phyloP scores from a whole-genome alignment of 2,113 vertebrate species.

The Xyrauchen texanus region DNA sequence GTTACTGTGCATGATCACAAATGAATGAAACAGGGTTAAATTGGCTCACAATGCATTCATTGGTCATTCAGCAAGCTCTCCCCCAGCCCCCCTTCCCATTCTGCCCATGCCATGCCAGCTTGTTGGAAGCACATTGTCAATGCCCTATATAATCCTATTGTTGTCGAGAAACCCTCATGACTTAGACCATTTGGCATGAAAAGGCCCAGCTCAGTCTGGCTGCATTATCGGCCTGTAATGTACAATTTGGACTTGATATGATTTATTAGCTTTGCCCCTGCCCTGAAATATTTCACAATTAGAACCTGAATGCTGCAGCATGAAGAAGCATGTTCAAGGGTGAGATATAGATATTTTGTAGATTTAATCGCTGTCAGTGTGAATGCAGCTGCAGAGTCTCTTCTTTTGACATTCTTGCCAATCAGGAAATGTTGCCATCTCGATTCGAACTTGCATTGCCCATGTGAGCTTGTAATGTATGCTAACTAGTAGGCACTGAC shows the following conservation, averaged over 20 bases:
- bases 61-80: conserved; percentile 62
- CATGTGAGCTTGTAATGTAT: no score
- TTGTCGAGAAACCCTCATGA: conserved; percentile 59
- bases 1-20: conserved; percentile 51
- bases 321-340: neutral
- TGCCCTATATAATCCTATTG: conserved; percentile 71
- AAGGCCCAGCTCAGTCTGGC: conserved; percentile 48
- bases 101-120: conserved; percentile 37
- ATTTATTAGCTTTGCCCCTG: conserved; percentile 44
- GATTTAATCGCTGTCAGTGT: neutral
- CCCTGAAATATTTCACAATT: neutral
- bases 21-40: conserved; percentile 61
- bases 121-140: conserved; percentile 60
- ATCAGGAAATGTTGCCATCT: no score
- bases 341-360: neutral
- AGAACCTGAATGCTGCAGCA: neutral
- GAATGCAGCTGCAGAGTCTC: no score
- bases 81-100: conserved; percentile 23
- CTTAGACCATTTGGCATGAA: conserved; percentile 58
- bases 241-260: conserved; percentile 52
- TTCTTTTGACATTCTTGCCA: no score
- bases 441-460: no score
- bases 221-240: conserved; percentile 53
- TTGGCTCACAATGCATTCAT: conserved; percentile 58
- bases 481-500: no score